Conservation (phyloP, 2,113 vertebrate genomes). For the Forbesichthys agassizii region DNA sequence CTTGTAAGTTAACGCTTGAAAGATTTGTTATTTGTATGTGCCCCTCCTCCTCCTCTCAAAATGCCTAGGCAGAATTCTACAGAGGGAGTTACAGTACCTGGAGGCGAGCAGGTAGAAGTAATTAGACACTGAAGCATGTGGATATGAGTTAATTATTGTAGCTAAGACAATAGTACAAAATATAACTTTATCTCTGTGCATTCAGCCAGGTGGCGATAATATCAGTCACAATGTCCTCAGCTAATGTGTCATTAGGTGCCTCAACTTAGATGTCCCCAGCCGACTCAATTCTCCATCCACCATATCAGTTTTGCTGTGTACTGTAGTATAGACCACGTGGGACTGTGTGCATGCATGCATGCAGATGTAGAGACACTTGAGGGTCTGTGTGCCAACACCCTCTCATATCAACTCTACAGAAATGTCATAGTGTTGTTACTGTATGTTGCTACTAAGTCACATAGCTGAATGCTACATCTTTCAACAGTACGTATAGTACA, state of each 20-base stretch:
- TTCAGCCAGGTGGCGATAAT: conserved; percentile 16
- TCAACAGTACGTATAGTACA: background rate
- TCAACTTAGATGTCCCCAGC: conserved; percentile 37
- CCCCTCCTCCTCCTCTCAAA: conserved; percentile 30
- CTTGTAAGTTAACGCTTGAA: conserved; percentile 74
- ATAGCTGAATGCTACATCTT: too few relatives aligned
- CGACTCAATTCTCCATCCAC: background rate
- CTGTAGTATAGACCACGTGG: conserved; percentile 3
- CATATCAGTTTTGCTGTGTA: conserved; percentile 11
- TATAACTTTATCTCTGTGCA: conserved; percentile 29
- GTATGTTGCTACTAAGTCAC: too few relatives aligned
- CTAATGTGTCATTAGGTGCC: conserved; percentile 64
- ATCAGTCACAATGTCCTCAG: conserved; percentile 47
- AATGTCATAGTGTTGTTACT: too few relatives aligned
- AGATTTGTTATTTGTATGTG: conserved; percentile 49
- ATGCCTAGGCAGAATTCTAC: conserved; percentile 48
- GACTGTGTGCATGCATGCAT: conserved; percentile 6
- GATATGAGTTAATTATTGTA: conserved; percentile 4
- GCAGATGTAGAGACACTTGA: background rate
- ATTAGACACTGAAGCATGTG: background rate
- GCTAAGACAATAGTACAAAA: conserved; percentile 1
- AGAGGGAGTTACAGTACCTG: conserved; percentile 26
- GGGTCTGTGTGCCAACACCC: background rate
- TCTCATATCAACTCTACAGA: too few relatives aligned
- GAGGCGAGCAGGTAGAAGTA: background rate